A percentile compares a stretch with the other conserved stretches of the same genome.
Evolutionary conservation across 2,113 vertebrate species (phyloP).

Genomic region (Datnioides undecimradiatus): DNA sequence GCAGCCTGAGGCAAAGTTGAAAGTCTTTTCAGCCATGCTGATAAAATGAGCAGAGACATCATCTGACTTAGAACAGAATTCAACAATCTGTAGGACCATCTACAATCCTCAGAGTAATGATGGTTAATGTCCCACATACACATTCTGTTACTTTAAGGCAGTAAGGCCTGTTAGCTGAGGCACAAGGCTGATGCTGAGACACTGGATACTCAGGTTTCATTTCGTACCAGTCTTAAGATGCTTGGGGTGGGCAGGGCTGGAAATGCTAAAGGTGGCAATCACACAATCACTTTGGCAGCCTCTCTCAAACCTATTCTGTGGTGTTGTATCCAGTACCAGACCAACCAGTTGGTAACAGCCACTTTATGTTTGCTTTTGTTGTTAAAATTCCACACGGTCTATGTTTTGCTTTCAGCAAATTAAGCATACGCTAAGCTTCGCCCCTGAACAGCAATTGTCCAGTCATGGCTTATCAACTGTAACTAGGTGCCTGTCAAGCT

Average conservation of each 20-base stretch:
- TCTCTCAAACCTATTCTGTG: slow-evolving; percentile 1
- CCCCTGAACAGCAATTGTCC: neutral
- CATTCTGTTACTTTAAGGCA: slow-evolving; percentile 54
- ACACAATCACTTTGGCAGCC: slow-evolving; percentile 29
- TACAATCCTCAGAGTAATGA: slow-evolving; percentile 36
- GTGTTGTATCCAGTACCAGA: neutral
- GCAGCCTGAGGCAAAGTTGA: slow-evolving; percentile 52
- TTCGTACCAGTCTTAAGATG: neutral
- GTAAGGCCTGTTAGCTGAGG: slow-evolving; percentile 55
- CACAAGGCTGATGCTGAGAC: slow-evolving; percentile 42
- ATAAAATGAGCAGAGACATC: slow-evolving; percentile 32
- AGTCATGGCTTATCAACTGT: neutral
- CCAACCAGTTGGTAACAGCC: neutral
- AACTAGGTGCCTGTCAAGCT: neutral
- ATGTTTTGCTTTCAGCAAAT: neutral
- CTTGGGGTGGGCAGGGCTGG: slow-evolving; percentile 6
- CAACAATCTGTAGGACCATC: slow-evolving; percentile 52
- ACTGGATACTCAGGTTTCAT: slow-evolving; percentile 10
- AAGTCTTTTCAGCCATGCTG: slow-evolving; percentile 51
- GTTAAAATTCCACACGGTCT: neutral
- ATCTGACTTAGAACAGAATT: slow-evolving; percentile 40
- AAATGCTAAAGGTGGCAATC: slow-evolving; percentile 40
- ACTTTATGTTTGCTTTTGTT: neutral
- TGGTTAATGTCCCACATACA: slow-evolving; percentile 48
- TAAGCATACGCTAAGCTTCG: slow-evolving; percentile 11